Percentiles rank a stretch among this genome's conserved stretches.
Conservation (phyloP, 2,113 vertebrate genomes). For the Nothoprocta pentlandii region DNA sequence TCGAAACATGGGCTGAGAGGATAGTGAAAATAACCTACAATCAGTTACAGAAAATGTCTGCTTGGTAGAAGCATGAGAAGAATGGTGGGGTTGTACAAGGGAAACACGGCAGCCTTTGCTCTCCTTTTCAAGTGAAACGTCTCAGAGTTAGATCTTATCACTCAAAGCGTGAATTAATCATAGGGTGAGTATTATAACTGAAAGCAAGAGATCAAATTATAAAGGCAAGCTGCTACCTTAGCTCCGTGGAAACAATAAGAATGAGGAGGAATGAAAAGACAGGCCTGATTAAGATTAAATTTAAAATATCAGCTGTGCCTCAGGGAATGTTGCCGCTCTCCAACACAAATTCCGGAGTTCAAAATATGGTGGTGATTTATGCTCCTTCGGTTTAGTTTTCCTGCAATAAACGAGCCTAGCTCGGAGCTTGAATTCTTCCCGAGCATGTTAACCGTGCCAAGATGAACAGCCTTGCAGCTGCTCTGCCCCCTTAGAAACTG, state of each 20-base stretch:
- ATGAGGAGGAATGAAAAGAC: background rate
- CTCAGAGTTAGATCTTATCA: conserved; percentile 48
- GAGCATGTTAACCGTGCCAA: background rate
- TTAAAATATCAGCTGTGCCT: background rate
- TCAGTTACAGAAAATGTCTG: background rate
- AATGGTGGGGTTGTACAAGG: conserved; percentile 2
- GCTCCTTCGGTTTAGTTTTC: background rate
- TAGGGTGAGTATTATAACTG: background rate
- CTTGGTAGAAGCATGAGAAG: background rate
- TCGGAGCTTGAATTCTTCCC: background rate
- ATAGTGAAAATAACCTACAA: background rate
- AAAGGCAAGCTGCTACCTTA: conserved; percentile 29
- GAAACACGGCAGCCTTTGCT: conserved; percentile 15
- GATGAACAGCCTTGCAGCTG: background rate
- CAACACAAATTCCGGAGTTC: conserved; percentile 8
- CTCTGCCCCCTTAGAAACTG: background rate
- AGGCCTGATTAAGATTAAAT: background rate
- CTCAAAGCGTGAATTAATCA: conserved; percentile 34
- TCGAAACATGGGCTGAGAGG: background rate
- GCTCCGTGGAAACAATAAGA: background rate
- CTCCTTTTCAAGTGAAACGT: conserved; percentile 43
- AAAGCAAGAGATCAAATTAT: conserved; percentile 5
- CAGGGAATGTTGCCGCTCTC: background rate
- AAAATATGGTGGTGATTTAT: background rate
- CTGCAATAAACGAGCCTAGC: background rate